Conservation (phyloP, 1,140 invertebrate species). For the Magallana gigas region DNA sequence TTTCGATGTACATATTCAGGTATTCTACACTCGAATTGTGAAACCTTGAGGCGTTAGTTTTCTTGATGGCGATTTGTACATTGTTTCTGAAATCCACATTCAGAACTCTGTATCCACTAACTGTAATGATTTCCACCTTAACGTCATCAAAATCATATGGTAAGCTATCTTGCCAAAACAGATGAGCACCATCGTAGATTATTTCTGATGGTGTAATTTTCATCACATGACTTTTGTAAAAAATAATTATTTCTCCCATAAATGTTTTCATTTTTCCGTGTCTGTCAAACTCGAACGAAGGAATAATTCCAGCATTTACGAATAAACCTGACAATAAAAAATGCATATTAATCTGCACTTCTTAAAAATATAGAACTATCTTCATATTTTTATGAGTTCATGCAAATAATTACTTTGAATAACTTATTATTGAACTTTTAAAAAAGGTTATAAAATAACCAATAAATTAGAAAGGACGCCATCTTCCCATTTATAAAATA, state of each 20-base stretch:
- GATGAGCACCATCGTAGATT: slow-evolving; percentile 36
- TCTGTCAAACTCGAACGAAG: background rate
- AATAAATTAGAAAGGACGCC: too few species aligned
- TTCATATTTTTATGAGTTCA: too few species aligned
- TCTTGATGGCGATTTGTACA: slow-evolving; percentile 50
- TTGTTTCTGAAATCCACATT: slow-evolving; percentile 54
- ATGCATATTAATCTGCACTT: background rate
- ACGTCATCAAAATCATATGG: slow-evolving; percentile 11
- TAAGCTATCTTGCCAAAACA: slow-evolving; percentile 52
- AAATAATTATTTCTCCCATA: slow-evolving; percentile 41
- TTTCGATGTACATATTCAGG: slow-evolving; percentile 62
- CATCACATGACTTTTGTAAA: background rate
- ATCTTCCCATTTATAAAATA: too few species aligned
- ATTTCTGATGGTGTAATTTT: slow-evolving; percentile 42
- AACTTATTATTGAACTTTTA: too few species aligned
- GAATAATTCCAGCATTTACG: slow-evolving; percentile 51
- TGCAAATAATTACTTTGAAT: too few species aligned
- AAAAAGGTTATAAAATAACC: too few species aligned
- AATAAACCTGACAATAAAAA: slow-evolving; percentile 44
- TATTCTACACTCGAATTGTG: slow-evolving; percentile 47
- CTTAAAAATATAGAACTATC: too few species aligned
- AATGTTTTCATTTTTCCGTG: slow-evolving; percentile 46
- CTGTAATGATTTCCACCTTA: background rate
- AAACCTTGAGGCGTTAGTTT: background rate
- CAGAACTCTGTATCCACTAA: slow-evolving; percentile 35